Evolutionary conservation across 2,797 vertebrate species (phyloP).

Genomic region (Notoglanidium macrostoma): DNA sequence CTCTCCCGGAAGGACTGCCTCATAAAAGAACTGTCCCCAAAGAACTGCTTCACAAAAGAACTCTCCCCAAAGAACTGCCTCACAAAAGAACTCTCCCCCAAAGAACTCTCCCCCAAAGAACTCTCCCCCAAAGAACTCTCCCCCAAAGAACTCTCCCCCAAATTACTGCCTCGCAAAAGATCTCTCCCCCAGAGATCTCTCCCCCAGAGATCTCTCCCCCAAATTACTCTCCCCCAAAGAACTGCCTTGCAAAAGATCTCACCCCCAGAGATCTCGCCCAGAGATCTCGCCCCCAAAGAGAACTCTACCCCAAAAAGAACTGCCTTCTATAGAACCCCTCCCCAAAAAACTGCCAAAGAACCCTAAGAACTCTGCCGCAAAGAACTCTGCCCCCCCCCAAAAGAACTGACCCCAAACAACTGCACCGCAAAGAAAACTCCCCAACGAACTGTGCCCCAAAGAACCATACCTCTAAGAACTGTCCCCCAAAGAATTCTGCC

Average conservation of each 20-base stretch:
- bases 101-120: not conserved
- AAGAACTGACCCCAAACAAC: not conserved
- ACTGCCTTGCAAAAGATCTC: too few relatives aligned
- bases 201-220: not conserved
- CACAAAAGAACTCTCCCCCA: not conserved
- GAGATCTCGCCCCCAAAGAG: not conserved
- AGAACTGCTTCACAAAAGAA: not conserved
- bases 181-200: not conserved
- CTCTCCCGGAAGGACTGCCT: not conserved
- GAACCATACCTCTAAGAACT: not conserved
- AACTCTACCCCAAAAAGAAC: too few relatives aligned
- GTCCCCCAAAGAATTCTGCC: not conserved
- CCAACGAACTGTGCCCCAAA: not conserved
- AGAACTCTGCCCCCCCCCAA: not conserved
- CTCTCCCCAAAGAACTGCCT: too few relatives aligned
- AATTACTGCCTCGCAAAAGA: too few relatives aligned
- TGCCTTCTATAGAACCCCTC: too few relatives aligned
- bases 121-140: not conserved
- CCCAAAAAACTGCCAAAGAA: too few relatives aligned
- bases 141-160: not conserved
- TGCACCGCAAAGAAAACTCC: not conserved
- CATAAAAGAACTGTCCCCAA: not conserved
- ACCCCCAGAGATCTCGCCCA: not conserved
- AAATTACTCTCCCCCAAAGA: not conserved
- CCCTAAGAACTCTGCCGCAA: not conserved